These are phyloP conservation scores for Cynodonichthys magdalenae DNA, from an alignment of 2,797 vertebrate species.

Conservation along the genomic window DNA sequence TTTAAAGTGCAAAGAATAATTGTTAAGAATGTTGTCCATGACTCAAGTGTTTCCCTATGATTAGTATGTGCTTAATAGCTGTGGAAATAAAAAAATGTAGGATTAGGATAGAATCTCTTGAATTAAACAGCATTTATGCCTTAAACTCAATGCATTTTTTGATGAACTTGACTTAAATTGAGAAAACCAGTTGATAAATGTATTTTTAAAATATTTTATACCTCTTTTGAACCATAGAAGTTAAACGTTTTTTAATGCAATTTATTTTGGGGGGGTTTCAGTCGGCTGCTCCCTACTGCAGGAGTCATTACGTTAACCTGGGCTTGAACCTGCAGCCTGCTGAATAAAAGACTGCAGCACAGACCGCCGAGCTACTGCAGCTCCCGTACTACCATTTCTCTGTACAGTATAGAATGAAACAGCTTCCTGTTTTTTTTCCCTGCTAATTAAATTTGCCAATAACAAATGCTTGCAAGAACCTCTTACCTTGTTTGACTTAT, in stretches of 20 bases:
- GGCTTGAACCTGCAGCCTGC: too few species aligned
- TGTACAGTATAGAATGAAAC: slow-evolving; percentile 58
- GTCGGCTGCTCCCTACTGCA: too few species aligned
- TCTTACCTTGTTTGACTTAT: slow-evolving; percentile 88
- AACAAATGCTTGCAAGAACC: slow-evolving; percentile 81
- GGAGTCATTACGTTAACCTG: too few species aligned
- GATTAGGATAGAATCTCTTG: neutral
- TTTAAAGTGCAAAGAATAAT: slow-evolving; percentile 31
- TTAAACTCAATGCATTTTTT: slow-evolving; percentile 12
- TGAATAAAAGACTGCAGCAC: slow-evolving; percentile 2
- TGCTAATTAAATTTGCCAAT: slow-evolving; percentile 83
- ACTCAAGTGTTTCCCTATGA: neutral
- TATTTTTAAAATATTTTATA: slow-evolving; percentile 25
- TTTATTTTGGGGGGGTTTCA: too few species aligned
- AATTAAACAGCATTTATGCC: neutral
- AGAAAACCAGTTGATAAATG: slow-evolving; percentile 14
- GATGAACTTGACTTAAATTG: slow-evolving; percentile 15
- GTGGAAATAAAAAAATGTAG: slow-evolving; percentile 18
- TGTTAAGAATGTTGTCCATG: slow-evolving; percentile 12
- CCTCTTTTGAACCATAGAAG: slow-evolving; percentile 11
- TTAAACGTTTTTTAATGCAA: too few species aligned
- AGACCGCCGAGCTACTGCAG: too few species aligned
- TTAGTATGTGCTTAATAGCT: slow-evolving; percentile 24
- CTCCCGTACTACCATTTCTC: slow-evolving; percentile 34
- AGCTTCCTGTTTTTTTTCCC: slow-evolving; percentile 69